Evolutionary conservation across 2,797 vertebrate genomes (phyloP), one percentile per base, ranked within the genome.

Genomic region (Spinibarbus caldwelli): DNA sequence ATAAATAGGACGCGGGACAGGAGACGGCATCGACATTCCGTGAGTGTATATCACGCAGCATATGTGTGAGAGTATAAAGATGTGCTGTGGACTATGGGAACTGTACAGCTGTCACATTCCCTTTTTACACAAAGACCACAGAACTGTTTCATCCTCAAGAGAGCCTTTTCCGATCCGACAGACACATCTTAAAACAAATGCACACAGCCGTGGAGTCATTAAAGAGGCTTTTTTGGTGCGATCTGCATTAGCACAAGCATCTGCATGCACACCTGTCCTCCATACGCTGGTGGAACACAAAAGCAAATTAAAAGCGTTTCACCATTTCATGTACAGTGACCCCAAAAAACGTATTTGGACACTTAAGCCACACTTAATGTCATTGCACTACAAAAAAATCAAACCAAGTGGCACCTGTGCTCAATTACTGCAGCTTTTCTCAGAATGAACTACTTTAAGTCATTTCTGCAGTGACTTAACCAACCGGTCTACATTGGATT

Each of bases 81-180:
- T 85, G 68, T 73, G 85, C 90, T 89, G 82, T 26, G 9, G 86
- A 91, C 88, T 73, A 31, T 83, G 81, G 89, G 86, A 79, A 88
- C 88, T 84, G 87, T 47, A 34, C 94, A 93, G 91, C 92, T 94
- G 93, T 92, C 92, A 89, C 86, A 81, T 87, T 92, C 90, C 85
- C 86, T 62, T 78, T 71, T 88, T 88, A 89, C 89, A 85, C 57
- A 90, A 86, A 90, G 88, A 92, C 84, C 86, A 82, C 88, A 29
- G 23, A 89, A 81, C 90, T 86, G 87, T 90, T 90, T 64, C 83
- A 87, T 92, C 86, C 90, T 77, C 83, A 88, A 88, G 92, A 92
- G 86, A 78, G 79, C 85, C 87, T 84, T 90, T 87, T 84, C 43
- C 86, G 83, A 87, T 78, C 80, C 47, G 21, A 84, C 62, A 36